These are phyloP conservation scores for Stegastes partitus DNA, from an alignment of 2,113 vertebrate species.

Conservation along the genomic window DNA sequence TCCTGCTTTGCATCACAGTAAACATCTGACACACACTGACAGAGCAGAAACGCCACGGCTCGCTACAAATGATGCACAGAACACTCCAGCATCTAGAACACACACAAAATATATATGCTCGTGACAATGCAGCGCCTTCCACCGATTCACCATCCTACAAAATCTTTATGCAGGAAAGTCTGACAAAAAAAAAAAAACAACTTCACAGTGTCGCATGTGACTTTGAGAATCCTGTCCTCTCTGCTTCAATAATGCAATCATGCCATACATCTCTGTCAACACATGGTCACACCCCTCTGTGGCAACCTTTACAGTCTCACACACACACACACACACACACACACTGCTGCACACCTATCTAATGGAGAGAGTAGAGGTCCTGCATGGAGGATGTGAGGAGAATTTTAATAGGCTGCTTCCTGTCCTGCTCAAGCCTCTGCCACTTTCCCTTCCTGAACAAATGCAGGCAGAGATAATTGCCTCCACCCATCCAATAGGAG, in stretches of 20 bases:
- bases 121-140: not conserved
- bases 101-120: not conserved
- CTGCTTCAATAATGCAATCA: constrained; percentile 76
- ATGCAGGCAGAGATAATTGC: constrained; percentile 66
- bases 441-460: constrained; percentile 65
- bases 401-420: constrained; percentile 82
- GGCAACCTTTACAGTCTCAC: constrained; percentile 67
- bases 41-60: not conserved
- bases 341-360: constrained; percentile 66
- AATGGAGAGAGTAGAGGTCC: constrained; percentile 80
- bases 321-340: constrained; percentile 51
- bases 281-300: constrained; percentile 73
- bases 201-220: constrained; percentile 57
- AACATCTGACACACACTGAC: constrained; percentile 11
- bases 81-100: not conserved
- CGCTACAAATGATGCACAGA: constrained; percentile 12
- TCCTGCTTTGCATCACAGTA: constrained; percentile 10
- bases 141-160: not conserved
- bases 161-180: constrained; percentile 4
- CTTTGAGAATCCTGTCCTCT: constrained; percentile 72
- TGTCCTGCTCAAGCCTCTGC: constrained; percentile 62
- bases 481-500: constrained; percentile 62
- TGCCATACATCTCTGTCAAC: constrained; percentile 81
- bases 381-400: constrained; percentile 81
- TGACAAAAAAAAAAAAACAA: constrained; percentile 2